A percentile compares a stretch with the other conserved stretches of the same genome.
Evolutionary conservation across 2,797 vertebrate species (phyloP).

Genomic region (Centropyge bicolor): DNA sequence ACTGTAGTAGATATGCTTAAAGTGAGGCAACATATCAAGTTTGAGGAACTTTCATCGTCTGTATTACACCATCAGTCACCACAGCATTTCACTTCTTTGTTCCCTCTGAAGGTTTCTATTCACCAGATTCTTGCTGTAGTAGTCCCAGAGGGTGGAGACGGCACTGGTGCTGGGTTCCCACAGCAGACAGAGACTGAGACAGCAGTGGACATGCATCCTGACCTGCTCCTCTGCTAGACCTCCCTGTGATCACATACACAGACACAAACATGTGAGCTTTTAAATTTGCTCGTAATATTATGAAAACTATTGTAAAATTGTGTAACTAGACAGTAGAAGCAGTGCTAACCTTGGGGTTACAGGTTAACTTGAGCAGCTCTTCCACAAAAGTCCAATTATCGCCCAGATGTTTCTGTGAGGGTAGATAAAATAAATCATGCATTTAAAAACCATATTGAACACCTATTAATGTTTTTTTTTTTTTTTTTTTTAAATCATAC

Average conservation of each 20-base stretch:
- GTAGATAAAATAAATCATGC: background rate
- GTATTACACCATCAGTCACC: background rate
- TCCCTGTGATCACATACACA: conserved; percentile 76
- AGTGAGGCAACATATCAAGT: conserved; percentile 17
- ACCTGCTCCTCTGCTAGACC: conserved; percentile 90
- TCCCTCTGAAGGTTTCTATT: conserved; percentile 56
- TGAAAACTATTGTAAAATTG: background rate
- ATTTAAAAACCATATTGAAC: conserved; percentile 2
- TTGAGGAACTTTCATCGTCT: background rate
- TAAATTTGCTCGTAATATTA: background rate
- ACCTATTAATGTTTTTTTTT: background rate
- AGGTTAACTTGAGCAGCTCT: conserved; percentile 90
- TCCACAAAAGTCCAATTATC: conserved; percentile 94
- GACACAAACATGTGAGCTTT: background rate
- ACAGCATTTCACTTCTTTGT: background rate
- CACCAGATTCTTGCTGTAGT: conserved; percentile 96
- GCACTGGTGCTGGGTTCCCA: conserved; percentile 90
- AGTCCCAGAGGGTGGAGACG: conserved; percentile 93
- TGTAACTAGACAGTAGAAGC: background rate
- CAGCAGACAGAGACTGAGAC: conserved; percentile 89
- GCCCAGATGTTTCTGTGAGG: conserved; percentile 86
- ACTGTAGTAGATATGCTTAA: background rate
- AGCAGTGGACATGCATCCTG: conserved; percentile 95
- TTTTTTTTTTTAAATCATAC: background rate
- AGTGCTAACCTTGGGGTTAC: conserved; percentile 86